Base-by-base conservation (phyloP, 2,888 invertebrate genomes). In the Brenthis hecate region DNA sequence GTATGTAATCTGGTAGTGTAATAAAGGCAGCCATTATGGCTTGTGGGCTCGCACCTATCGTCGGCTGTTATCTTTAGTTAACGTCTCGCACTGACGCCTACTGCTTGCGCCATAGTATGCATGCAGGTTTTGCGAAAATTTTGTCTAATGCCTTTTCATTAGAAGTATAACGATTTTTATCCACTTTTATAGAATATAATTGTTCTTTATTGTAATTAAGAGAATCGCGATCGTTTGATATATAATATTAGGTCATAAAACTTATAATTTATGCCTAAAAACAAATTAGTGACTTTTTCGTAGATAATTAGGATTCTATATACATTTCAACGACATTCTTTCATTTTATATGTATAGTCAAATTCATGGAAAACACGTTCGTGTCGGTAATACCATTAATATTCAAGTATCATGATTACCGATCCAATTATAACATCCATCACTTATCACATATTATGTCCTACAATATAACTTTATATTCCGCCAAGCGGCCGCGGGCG, bases 401-500 rank as follows among this genome's bases (percentile, higher is more conserved):
- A 50, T 60, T 60, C 48, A 8, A 28, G 58, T 48, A 50, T 28
- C 48, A 60, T n/a, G 58, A 60, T 60, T 60, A 60, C 28, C 48
- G 48, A 60, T 50, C 28, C 58, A 60, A 60, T 60, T 60, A 60
- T 60, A 79, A 79, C 81, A 81, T 82, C 79, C 77, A 85, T 86
- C 81, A 84, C 81, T 75, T 75, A 78, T 76, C 79, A 76, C 80
- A 80, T 83, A 80, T 69, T 66, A 84, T 83, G 81, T 84, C 77
- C 82, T 83, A 79, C 83, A 83, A 84, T 86, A 87, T 88, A 81
- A 86, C 83, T 90, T 89, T 85, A 89, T 85, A 89, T 89, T 89
- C 88, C 80, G 81, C 76, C 81, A 76, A 77, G 81, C 80, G 78
- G 78, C 73, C 81, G 68, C 75, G 82, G 82, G 85, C 78, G 81